These are phyloP conservation scores for Dicerorhinus sumatrensis DNA, from an alignment of 2,113 vertebrate genomes.

Conservation along the genomic window DNA sequence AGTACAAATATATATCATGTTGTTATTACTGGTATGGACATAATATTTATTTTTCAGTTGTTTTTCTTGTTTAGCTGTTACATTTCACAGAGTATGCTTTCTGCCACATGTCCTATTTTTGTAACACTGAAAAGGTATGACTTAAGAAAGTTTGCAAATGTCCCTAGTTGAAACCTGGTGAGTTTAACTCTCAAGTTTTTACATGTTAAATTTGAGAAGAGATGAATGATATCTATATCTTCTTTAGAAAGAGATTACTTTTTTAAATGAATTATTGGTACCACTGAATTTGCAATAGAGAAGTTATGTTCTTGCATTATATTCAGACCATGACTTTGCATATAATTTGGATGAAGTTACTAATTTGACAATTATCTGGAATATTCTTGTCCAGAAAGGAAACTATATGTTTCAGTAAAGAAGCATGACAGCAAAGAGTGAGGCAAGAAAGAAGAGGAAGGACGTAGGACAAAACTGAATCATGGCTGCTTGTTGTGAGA, in stretches of 20 bases:
- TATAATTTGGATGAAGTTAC: slow-evolving; percentile 6
- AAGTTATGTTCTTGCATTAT: neutral
- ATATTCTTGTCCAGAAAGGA: neutral
- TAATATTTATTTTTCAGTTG: neutral
- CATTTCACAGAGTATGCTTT: neutral
- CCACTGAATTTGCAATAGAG: neutral
- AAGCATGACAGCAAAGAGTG: neutral
- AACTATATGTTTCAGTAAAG: neutral
- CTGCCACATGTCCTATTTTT: neutral
- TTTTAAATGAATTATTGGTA: neutral
- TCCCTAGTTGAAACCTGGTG: neutral
- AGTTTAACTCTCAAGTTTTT: neutral
- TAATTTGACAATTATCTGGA: neutral
- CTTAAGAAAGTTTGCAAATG: neutral
- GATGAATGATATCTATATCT: neutral
- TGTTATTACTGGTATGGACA: neutral
- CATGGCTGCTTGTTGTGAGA: neutral
- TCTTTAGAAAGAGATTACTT: neutral
- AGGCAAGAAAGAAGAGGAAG: neutral
- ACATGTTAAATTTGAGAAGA: neutral
- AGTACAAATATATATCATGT: neutral
- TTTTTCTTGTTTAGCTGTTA: neutral
- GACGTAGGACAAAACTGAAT: neutral
- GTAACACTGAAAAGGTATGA: neutral
- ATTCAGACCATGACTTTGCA: neutral